phyloP scores from a whole-genome alignment of 2,888 invertebrate genomes.

The Cerastis rubricosa region DNA sequence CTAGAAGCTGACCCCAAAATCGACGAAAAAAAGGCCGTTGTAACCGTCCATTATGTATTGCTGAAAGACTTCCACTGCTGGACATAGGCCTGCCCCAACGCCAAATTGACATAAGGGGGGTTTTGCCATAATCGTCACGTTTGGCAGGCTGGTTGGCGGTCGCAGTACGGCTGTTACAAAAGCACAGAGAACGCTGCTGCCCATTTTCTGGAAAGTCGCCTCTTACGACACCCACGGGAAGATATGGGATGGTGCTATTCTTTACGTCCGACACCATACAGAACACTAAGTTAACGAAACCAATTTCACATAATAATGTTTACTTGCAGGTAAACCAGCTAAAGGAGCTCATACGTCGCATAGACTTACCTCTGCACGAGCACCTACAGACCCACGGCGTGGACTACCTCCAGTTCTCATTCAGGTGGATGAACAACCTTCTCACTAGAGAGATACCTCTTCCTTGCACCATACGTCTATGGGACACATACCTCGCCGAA shows the following conservation, averaged over 20 bases:
- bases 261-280: too few relatives aligned
- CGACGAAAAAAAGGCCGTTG: not conserved
- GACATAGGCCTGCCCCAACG: too few relatives aligned
- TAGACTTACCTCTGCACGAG: slow-evolving; percentile 97
- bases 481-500: slow-evolving; percentile 99
- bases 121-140: too few relatives aligned
- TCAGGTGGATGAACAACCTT: slow-evolving; percentile 99
- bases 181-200: too few relatives aligned
- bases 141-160: too few relatives aligned
- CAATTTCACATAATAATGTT: not conserved
- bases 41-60: not conserved
- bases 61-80: too few relatives aligned
- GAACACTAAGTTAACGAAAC: not conserved
- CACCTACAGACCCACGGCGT: slow-evolving; percentile 98
- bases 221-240: too few relatives aligned
- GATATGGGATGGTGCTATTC: too few relatives aligned
- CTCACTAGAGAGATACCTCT: slow-evolving; percentile 99
- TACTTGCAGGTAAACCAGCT: slow-evolving; percentile 94
- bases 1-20: not conserved
- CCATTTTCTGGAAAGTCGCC: too few relatives aligned
- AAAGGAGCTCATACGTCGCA: slow-evolving; percentile 98
- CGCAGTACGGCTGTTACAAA: too few relatives aligned
- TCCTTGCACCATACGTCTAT: slow-evolving; percentile 98
- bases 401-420: slow-evolving; percentile 99
- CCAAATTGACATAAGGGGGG: too few relatives aligned